Evolutionary conservation across 2,797 vertebrate genomes (phyloP).

Genomic region (Enteromius afrohamiltoni): DNA sequence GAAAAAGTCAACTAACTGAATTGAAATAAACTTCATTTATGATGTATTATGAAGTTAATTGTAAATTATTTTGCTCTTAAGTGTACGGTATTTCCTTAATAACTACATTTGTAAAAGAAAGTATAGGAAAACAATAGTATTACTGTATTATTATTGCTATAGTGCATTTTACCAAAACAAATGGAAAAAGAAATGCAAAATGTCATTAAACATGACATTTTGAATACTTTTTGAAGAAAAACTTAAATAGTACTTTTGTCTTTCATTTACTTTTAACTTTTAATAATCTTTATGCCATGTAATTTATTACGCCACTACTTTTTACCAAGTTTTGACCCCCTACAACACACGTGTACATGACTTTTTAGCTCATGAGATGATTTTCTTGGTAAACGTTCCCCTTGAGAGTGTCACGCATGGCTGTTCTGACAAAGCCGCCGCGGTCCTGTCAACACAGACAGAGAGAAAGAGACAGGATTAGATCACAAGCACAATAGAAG

Average conservation of each 20-base stretch:
- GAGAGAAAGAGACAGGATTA: conserved; percentile 72
- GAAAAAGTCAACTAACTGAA: neutral
- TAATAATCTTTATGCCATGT: neutral
- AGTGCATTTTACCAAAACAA: too few relatives aligned
- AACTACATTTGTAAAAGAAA: neutral
- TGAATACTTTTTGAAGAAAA: neutral
- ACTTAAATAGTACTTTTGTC: neutral
- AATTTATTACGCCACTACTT: neutral
- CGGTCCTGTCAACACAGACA: conserved; percentile 59
- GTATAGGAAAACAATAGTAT: too few relatives aligned
- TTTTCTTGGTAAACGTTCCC: neutral
- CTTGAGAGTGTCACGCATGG: conserved; percentile 72
- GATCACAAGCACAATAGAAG: conserved; percentile 70
- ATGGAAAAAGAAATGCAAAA: too few relatives aligned
- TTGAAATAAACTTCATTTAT: neutral
- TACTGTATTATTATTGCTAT: too few relatives aligned
- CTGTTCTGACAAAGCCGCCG: conserved; percentile 70
- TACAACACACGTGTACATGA: neutral
- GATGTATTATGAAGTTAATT: neutral
- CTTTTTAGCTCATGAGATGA: neutral
- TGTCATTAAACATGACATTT: neutral
- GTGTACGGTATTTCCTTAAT: neutral
- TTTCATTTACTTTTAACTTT: neutral
- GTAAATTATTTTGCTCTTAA: neutral
- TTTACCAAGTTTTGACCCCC: neutral